Evolutionary conservation across 1,140 invertebrate species (phyloP).

Genomic region (Cyrtorhinus lividipennis): DNA sequence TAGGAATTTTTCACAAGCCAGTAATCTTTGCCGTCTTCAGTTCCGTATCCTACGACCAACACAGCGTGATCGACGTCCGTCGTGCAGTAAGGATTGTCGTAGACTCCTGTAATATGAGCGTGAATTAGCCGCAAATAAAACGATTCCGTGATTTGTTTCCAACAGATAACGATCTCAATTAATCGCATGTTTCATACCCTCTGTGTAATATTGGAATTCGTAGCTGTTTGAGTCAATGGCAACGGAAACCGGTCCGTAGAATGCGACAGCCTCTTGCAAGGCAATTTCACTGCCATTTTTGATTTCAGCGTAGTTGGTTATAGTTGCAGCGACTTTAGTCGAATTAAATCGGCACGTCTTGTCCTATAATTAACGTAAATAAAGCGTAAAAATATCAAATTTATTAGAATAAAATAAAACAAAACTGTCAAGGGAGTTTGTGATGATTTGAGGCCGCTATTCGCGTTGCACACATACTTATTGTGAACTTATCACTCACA

Average conservation of each 20-base stretch:
- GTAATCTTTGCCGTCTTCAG: slow-evolving; percentile 48
- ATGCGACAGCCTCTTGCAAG: slow-evolving; percentile 57
- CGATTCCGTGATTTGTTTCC: no score
- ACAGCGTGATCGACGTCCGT: slow-evolving; percentile 69
- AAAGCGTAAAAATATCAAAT: no score
- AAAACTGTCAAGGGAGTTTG: no score
- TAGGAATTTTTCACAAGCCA: slow-evolving; percentile 63
- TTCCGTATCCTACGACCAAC: slow-evolving; percentile 69
- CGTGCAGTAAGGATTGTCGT: slow-evolving; percentile 52
- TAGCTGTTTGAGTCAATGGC: slow-evolving; percentile 67
- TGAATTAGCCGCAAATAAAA: no score
- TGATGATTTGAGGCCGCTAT: no score
- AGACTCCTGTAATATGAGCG: slow-evolving; percentile 45
- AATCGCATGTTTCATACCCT: slow-evolving; percentile 32
- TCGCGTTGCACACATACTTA: no score
- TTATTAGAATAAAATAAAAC: no score
- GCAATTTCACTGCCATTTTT: slow-evolving; percentile 49
- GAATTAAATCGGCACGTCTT: slow-evolving; percentile 51
- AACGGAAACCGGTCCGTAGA: slow-evolving; percentile 55
- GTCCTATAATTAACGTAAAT: no score
- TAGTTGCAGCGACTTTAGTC: slow-evolving; percentile 57
- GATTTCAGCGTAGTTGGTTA: slow-evolving; percentile 71
- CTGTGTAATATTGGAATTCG: slow-evolving; percentile 62
- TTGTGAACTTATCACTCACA: no score
- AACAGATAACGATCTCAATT: background rate